Base-by-base conservation (phyloP, 53 echinoderm and acorn worm species). In the Actinopyga echinites region DNA sequence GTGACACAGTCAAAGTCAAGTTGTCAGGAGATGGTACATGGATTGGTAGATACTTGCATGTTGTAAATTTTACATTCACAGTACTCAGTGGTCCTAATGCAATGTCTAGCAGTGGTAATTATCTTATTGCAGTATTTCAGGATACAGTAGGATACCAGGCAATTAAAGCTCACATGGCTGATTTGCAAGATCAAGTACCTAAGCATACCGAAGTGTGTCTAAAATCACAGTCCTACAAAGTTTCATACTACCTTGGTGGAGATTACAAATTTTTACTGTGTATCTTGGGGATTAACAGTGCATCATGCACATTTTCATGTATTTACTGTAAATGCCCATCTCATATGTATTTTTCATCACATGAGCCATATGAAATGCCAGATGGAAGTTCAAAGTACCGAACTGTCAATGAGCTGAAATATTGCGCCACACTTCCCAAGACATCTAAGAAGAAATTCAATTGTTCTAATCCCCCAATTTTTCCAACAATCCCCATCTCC, bases 311-410 rank as follows among this genome's bases (percentile, higher is more conserved):
- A 57, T 35, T 35, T 38, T 73, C 84, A 3, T 83, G 84, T 38
- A 71, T 84, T 10, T 84, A 73, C 26, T 84, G 84, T 30, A 84
- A 73, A 26, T 84, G 84, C 43, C 84, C 57, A 8, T 73, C 73
- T 23, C 69, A 71, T 8, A 22, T 21, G 28, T 73, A 24, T 73
- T 23, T 56, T 24, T 24, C 30, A 34, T 17, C 28, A 30, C 11
- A 35, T 34, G 6, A 74, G 59, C 37, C 74, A 71, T 37, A 84
- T 84, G 35, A 34, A 34, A 69, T 69, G 58, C 57, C n/a, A 4
- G 15, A 56, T 10, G 6, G 37, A 73, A 59, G 84, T 56, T 37
- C 58, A 25, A 56, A 58, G 57, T 15, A 45, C 84, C 22, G 24
- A 40, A 28, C 25, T 40, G 60, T 71, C 36, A 60, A 56, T 60